Base-by-base conservation (phyloP, 2,888 invertebrate genomes). In the Galeopsomyia nigrocyanea region DNA sequence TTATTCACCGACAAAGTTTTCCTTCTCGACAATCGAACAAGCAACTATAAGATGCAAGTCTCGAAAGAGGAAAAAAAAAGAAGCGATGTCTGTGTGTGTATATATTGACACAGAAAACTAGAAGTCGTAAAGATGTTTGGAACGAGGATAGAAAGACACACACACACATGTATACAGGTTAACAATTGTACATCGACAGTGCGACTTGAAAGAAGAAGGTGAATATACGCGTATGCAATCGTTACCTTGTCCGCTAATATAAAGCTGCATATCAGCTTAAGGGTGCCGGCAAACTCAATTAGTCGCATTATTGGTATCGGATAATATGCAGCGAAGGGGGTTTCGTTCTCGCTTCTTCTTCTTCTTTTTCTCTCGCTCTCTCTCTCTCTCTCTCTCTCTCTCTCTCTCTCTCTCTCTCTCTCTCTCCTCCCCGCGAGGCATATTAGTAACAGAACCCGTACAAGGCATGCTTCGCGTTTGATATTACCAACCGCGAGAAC, bases 231-330 rank as follows among this genome's bases (percentile, higher is more conserved):
- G 75, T 75, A 73, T 63, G 62, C 67, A 78, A 80, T 80, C 77
- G 78, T 79, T 77, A 78, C 79, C 77, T 75, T 76, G 79, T 78
- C 22, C 68, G 77, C 82, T 82, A 79, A 82, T 83, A 84, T 83
- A 83, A 84, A 84, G 83, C 82, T 82, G 82, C 82, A 84, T 84
- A 85, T 86, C 86, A 84, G 84, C 84, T 84, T 84, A 83, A 84
- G 80, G 81, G 57, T 31, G 58, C 56, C 22, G 49, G 79, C 47
- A 86, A 86, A 86, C 80, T 86, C 78, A 82, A 86, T 86, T 86
- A 85, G 84, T 81, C 82, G 86, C 85, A 86, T 86, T 86, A 86
- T 86, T 86, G 85, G 86, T 85, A 86, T 86, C 86, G 86, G 85
- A 86, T 86, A 86, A 86, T 86, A 86, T 85, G 85, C 85, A 84